Conservation (phyloP, 2,888 invertebrate genomes). For the Mechanitis messenoides region DNA sequence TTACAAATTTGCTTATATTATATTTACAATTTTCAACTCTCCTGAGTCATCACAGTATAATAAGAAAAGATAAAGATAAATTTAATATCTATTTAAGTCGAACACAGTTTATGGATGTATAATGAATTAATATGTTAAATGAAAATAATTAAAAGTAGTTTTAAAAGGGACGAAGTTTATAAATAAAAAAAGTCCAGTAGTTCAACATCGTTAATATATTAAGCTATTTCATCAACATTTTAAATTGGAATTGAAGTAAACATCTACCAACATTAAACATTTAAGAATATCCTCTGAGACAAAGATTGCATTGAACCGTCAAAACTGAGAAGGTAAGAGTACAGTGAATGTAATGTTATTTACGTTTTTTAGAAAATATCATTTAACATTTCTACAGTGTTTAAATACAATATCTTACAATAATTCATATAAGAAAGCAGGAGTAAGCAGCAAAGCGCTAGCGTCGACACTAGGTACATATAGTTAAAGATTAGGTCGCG, state of each 20-base stretch:
- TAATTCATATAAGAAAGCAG: conserved; percentile 58
- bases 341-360: conserved; percentile 63
- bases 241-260: conserved; percentile 45
- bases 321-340: conserved; percentile 55
- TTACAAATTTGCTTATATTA: conserved; percentile 36
- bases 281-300: conserved; percentile 59
- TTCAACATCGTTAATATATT: conserved; percentile 74
- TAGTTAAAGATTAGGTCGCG: neutral
- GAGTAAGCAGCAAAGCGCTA: conserved; percentile 56
- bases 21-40: conserved; percentile 44
- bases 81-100: conserved; percentile 44
- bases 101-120: conserved; percentile 54
- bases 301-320: conserved; percentile 76
- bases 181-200: conserved; percentile 69
- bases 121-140: conserved; percentile 48
- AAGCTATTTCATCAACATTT: conserved; percentile 66
- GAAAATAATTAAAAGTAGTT: conserved; percentile 39
- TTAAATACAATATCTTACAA: conserved; percentile 63
- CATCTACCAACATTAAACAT: conserved; percentile 50
- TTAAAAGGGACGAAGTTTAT: conserved; percentile 49
- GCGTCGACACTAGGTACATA: conserved; percentile 6
- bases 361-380: conserved; percentile 54
- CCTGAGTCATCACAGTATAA: conserved; percentile 75
- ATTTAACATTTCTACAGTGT: conserved; percentile 66
- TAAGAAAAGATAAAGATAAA: conserved; percentile 44